Base-by-base conservation (phyloP, 2,113 vertebrate species). In the Castor canadensis region DNA sequence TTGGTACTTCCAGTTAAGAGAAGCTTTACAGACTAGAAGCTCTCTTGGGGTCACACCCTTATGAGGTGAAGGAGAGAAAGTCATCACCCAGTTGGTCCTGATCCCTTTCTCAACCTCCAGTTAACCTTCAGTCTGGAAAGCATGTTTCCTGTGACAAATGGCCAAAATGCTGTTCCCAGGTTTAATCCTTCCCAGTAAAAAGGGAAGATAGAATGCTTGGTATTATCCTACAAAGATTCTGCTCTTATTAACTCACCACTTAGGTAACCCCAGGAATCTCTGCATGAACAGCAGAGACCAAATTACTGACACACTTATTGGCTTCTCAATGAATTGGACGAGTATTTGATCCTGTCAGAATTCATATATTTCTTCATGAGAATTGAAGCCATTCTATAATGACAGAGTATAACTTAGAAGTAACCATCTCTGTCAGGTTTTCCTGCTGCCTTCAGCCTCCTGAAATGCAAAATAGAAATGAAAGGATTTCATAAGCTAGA, bases 381-480 rank as follows among this genome's bases (percentile, higher is more conserved):
- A 49, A 86, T 73, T 88, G 32, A 93, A 94, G 30, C 12, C 35
- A 13, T 52, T 66, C 19, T 43, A 11, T 15, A 72, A 81, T 56
- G 54, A 72, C 10, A 80, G 11, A 58, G n/a, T 30, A 1, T 45
- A 87, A 67, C 12, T 60, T 45, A 85, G 66, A 47, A 80, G 90
- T 45, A 71, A 66, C 24, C 6, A 19, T 1, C 28, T 93, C 56
- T 49, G 54, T 45, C 7, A 52, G 9, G 6, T 49, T 87, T 95
- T 58, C 35, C 15, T 93, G 45, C 49, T 89, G 45, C 24, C 49
- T 75, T 76, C 62, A 77, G 43, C 24, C 20, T 76, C 45, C 40
- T 86, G 56, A 52, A 45, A 76, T 71, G 45, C 43, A 87, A 93
- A 87, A 92, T 54, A 86, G 64, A 90, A 90, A 62, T 84, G n/a